Evolutionary conservation across 23 tunicate genomes (phyloP), one percentile per base, ranked within the genome.

Genomic region (Pegea sp.): DNA sequence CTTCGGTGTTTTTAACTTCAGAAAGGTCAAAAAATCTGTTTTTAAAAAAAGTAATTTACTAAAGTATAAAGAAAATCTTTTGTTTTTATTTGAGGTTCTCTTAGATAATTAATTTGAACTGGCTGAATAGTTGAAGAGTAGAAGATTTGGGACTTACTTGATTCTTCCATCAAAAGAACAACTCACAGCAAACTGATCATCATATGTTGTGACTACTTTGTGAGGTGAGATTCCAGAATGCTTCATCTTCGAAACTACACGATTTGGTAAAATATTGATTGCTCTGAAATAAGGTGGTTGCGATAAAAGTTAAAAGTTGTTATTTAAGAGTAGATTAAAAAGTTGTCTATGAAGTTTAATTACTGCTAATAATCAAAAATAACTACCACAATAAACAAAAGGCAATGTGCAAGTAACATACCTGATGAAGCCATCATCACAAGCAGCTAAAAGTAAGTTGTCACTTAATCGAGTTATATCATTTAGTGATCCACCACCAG

Each of bases 251-350:
- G 46, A 38, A 8, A 38, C 16, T 38, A 38, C 11, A 8, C 95
- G 75, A 58, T 84, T 84, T 5, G 95, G 95, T 2, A 84, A 56
- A 38, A 73, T 32, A 20, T 77, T 68, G 43, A 84, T 69, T 22
- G 95, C 95, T 34, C 95, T 84, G 44, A 33, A 67, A 59, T 23
- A 1, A 38, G 46, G 46, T 38, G 11, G n/a, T n/a, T n/a, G n/a
- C n/a, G n/a, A n/a, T n/a, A n/a, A n/a, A n/a, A n/a, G n/a, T n/a
- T n/a, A n/a, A n/a, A n/a, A n/a, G n/a, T n/a, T n/a, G n/a, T n/a
- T n/a, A n/a, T n/a, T n/a, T n/a, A n/a, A n/a, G n/a, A n/a, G n/a
- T n/a, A n/a, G n/a, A n/a, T n/a, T n/a, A n/a, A n/a, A n/a, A n/a
- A n/a, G n/a, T n/a, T n/a, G n/a, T n/a, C n/a, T n/a, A n/a, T n/a